Evolutionary conservation across 2,113 vertebrate genomes (phyloP).

Genomic region (Perccottus glenii): DNA sequence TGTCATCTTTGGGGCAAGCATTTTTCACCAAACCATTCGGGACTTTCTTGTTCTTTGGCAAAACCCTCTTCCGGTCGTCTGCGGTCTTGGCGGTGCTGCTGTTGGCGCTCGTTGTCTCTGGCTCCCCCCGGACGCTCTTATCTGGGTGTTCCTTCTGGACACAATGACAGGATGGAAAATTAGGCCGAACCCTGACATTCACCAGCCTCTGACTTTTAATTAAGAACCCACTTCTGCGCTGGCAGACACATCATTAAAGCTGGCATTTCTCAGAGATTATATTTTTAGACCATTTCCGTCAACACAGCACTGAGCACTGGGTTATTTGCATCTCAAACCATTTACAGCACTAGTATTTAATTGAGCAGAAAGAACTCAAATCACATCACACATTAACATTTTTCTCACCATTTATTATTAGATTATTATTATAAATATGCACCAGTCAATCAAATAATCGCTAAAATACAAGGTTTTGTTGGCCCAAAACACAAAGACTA

Average conservation of each 20-base stretch:
- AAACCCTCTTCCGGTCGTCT: slow-evolving; percentile 65
- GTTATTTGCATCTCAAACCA: not conserved
- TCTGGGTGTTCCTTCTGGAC: slow-evolving; percentile 79
- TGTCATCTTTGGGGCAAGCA: slow-evolving; percentile 58
- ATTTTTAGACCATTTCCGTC: slow-evolving; percentile 43
- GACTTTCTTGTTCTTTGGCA: slow-evolving; percentile 38
- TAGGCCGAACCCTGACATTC: slow-evolving; percentile 48
- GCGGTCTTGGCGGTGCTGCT: slow-evolving; percentile 74
- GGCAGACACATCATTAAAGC: slow-evolving; percentile 34
- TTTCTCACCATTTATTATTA: not conserved
- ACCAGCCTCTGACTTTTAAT: slow-evolving; percentile 47
- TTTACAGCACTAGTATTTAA: not conserved
- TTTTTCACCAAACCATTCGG: slow-evolving; percentile 11
- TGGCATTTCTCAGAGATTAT: slow-evolving; percentile 39
- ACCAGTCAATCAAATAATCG: too few relatives aligned
- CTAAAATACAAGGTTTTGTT: too few relatives aligned
- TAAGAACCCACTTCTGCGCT: slow-evolving; percentile 19
- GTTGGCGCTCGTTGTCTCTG: slow-evolving; percentile 77
- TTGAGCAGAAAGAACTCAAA: not conserved
- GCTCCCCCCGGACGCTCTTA: slow-evolving; percentile 78
- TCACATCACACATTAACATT: not conserved
- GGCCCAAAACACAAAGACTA: too few relatives aligned
- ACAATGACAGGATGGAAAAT: slow-evolving; percentile 42
- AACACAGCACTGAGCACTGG: not conserved
- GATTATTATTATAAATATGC: too few relatives aligned